Conservation (phyloP, 1,140 invertebrate genomes). For the Pseudomyrmex dendroicus region DNA sequence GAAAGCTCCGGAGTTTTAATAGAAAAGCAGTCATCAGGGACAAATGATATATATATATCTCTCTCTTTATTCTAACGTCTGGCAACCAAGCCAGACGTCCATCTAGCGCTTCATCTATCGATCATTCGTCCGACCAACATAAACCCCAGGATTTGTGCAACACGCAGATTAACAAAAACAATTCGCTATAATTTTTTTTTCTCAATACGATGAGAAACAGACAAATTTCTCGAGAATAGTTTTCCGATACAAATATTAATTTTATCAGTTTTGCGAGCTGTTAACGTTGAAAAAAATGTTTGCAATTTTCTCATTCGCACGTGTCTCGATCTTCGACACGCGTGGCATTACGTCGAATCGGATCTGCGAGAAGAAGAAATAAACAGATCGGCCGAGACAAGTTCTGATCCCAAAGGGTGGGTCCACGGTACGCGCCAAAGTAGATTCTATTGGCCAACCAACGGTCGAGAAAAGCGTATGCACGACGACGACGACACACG, state of each 20-base stretch:
- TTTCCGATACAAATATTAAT: background rate
- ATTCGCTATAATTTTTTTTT: too few relatives aligned
- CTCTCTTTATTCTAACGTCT: background rate
- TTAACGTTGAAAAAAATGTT: background rate
- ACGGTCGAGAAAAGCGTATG: background rate
- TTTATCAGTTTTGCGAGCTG: background rate
- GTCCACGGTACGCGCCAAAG: background rate
- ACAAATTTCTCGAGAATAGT: background rate
- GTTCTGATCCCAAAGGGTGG: background rate
- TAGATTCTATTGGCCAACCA: background rate
- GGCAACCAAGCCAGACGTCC: background rate
- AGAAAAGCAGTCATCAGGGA: background rate
- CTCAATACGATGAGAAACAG: background rate
- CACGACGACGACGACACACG: conserved; percentile 18
- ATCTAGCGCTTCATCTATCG: background rate
- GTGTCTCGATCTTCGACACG: background rate
- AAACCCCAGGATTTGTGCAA: background rate
- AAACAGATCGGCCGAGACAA: conserved; percentile 1
- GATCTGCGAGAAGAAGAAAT: too few relatives aligned
- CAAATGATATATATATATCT: background rate
- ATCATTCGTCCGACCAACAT: background rate
- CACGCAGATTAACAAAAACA: too few relatives aligned
- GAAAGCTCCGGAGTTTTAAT: background rate
- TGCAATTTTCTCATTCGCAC: background rate
- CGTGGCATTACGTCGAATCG: background rate